Conservation (phyloP, 2,797 vertebrate genomes). For the Crenichthys baileyi region DNA sequence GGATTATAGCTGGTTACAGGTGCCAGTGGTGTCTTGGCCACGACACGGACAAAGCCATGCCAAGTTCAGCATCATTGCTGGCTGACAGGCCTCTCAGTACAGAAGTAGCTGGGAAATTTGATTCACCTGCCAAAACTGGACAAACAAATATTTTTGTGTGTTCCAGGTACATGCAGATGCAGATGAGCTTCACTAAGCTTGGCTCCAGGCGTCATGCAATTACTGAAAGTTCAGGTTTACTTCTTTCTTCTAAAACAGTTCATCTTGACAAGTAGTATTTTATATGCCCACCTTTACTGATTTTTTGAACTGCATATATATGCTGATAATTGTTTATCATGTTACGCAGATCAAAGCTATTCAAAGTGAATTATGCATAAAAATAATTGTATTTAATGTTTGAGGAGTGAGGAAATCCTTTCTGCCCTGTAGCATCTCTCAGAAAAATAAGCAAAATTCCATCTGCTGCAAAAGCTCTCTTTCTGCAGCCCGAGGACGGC, state of each 20-base stretch:
- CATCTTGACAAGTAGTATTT: neutral
- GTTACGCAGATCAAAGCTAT: neutral
- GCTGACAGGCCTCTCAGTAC: constrained; percentile 50
- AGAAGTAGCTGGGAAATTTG: constrained; percentile 55
- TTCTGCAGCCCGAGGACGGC: constrained; percentile 19
- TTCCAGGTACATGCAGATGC: constrained; percentile 31
- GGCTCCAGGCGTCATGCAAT: constrained; percentile 25
- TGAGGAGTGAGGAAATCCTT: constrained; percentile 26
- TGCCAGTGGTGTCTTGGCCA: constrained; percentile 43
- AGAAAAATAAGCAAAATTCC: constrained; percentile 19
- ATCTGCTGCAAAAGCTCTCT: constrained; percentile 14
- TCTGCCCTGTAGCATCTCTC: constrained; percentile 19
- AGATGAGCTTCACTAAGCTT: constrained; percentile 31
- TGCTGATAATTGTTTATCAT: neutral
- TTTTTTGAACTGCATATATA: neutral
- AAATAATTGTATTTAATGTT: constrained; percentile 23
- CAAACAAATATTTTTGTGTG: constrained; percentile 43
- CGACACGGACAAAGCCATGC: constrained; percentile 34
- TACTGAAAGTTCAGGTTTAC: constrained; percentile 8
- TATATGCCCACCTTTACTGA: neutral
- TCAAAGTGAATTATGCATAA: neutral
- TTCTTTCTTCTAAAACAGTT: neutral
- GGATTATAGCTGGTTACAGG: constrained; percentile 35
- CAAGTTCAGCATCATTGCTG: constrained; percentile 53
- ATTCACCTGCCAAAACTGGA: constrained; percentile 47